These are phyloP conservation scores for Drosophila seguyi DNA, from an alignment of 1,140 invertebrate genomes.

Conservation along the genomic window DNA sequence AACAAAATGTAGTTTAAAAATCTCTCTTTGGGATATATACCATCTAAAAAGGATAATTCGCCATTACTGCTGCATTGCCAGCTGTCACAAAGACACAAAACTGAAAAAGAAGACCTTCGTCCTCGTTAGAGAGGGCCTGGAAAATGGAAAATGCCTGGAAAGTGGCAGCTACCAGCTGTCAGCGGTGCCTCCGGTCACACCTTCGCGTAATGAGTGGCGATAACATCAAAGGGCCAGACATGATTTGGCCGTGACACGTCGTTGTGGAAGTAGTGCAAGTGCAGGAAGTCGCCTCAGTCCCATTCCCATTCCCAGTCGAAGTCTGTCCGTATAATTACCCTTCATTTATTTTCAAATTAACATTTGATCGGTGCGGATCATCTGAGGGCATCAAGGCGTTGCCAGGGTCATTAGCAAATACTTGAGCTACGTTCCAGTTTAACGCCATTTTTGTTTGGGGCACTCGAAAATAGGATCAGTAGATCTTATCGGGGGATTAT, in stretches of 20 bases:
- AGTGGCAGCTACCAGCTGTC: constrained; percentile 79
- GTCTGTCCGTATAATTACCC: constrained; percentile 74
- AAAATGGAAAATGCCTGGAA: constrained; percentile 6
- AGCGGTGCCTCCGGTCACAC: constrained; percentile 60
- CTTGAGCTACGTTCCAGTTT: constrained; percentile 12
- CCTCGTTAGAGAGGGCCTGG: constrained; percentile 58
- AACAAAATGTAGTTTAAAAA: not conserved
- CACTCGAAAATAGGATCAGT: not conserved
- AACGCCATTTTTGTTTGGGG: constrained; percentile 66
- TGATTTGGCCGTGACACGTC: constrained; percentile 69
- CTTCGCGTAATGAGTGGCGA: constrained; percentile 68
- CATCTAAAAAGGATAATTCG: too few species aligned
- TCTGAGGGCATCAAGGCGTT: constrained; percentile 22
- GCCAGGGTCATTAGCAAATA: constrained; percentile 41
- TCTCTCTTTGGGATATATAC: too few species aligned
- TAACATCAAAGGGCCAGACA: constrained; percentile 84
- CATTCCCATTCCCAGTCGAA: not conserved
- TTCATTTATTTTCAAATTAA: constrained; percentile 84
- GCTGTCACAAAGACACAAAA: constrained; percentile 26
- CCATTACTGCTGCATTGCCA: constrained; percentile 13
- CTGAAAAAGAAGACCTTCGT: constrained; percentile 18
- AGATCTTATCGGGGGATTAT: constrained; percentile 14
- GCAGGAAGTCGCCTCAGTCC: constrained; percentile 8
- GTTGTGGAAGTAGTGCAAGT: constrained; percentile 25
- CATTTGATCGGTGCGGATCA: constrained; percentile 65